phyloP scores from a whole-genome alignment of 2,113 vertebrate genomes.

The Antigone vipio region DNA sequence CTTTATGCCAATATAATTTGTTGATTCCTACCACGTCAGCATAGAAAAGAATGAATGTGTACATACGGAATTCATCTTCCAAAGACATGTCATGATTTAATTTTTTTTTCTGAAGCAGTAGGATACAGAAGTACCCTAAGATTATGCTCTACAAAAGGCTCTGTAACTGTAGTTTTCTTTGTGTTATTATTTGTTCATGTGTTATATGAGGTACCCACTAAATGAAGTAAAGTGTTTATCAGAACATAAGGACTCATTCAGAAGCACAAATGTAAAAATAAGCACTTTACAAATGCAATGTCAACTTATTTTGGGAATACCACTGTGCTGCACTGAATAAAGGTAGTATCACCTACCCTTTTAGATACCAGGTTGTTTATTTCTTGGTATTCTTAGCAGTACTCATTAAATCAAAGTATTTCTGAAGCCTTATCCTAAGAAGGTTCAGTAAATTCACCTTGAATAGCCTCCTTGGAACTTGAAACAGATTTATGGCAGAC shows the following conservation, averaged over 20 bases:
- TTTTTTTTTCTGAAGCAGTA: not conserved
- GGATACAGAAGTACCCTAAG: not conserved
- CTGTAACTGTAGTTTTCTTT: not conserved
- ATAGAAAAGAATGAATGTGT: not conserved
- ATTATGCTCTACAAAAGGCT: not conserved
- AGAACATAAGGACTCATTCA: not conserved
- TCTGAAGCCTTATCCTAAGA: not conserved
- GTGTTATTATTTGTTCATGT: not conserved
- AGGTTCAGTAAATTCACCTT: conserved; percentile 20
- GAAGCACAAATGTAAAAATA: not conserved
- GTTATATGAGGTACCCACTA: not conserved
- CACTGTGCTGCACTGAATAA: not conserved
- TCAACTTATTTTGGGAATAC: not conserved
- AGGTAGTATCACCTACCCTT: not conserved
- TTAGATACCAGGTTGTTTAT: not conserved
- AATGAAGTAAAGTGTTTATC: not conserved
- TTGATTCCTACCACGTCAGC: not conserved
- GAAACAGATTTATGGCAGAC: conserved; percentile 36
- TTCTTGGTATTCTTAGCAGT: not conserved
- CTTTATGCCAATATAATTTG: not conserved
- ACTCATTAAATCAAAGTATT: not conserved
- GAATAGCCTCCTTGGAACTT: conserved; percentile 11
- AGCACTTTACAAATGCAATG: not conserved
- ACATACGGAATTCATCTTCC: not conserved
- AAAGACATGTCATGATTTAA: not conserved